Base-by-base conservation (phyloP, 2,113 vertebrate genomes). In the Ptychochromis oligacanthus region DNA sequence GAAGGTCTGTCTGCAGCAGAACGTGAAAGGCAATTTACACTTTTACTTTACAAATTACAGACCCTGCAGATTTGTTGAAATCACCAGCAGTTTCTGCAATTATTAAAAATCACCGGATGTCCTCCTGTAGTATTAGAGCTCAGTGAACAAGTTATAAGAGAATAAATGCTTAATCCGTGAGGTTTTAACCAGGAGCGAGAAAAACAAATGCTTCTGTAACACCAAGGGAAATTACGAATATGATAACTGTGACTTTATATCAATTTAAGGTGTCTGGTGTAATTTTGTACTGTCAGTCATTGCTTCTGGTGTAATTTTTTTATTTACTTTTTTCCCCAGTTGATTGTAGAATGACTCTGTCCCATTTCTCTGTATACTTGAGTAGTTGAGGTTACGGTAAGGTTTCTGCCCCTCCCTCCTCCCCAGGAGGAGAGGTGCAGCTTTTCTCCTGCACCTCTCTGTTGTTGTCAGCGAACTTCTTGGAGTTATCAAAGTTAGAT, bases 401-500 rank as follows among this genome's bases (percentile, higher is more conserved):
- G 20, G 31, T 15, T 24, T n/a, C 18, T 2, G 4, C 28, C 13
- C 36, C 46, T 36, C 40, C 57, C 36, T 38, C 72, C 62, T 40
- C 26, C 46, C 17, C 3, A 34, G 10, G 7, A 11, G 62, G 18
- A 20, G 5, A 31, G 24, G 43, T 70, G 20, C n/a, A 52, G 3
- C 24, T 15, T 15, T 72, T 12, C 4, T 43, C 20, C 28, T 6
- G 20, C 20, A 34, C 72, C 60, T 22, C 46, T n/a, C 28, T 24
- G 64, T 6, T 58, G 31, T 54, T 46, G 17, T 31, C 60, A 56
- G 36, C 22, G 58, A 56, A 80, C 58, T 67, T 77, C 40, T 54
- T 61, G 56, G 15, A 52, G 75, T 78, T 82, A 79, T 91, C 75
- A 83, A 89, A 84, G 70, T 91, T 87, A 8, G 58, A 90, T 82